A percentile compares a stretch with the other conserved stretches of the same genome.
Conservation (phyloP, 2,113 vertebrate genomes). For the Cryptomyrus ogoouensis region DNA sequence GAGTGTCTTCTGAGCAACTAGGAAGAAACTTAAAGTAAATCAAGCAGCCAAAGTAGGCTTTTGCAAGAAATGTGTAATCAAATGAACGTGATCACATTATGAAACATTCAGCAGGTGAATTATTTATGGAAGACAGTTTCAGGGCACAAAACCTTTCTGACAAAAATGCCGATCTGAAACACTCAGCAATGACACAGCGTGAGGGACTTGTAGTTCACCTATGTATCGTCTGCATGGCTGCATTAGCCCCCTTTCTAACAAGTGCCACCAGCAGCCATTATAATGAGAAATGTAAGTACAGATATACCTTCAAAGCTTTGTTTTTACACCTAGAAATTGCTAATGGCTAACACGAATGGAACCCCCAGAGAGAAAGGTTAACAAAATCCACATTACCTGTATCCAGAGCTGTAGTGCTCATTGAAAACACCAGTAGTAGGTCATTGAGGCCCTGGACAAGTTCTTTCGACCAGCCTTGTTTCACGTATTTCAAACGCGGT, state of each 20-base stretch:
- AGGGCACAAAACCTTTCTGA: not conserved
- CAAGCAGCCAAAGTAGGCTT: not conserved
- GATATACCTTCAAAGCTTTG: not conserved
- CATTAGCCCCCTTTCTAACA: not conserved
- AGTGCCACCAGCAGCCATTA: not conserved
- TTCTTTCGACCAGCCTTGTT: not conserved
- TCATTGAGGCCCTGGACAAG: not conserved
- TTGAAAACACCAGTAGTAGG: not conserved
- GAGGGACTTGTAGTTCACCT: not conserved
- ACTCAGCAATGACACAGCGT: not conserved
- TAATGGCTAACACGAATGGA: not conserved
- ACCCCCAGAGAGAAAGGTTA: not conserved
- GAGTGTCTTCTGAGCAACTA: not conserved
- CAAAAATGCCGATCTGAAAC: not conserved
- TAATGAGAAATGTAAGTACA: not conserved
- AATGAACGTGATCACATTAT: not conserved
- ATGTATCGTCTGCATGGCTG: not conserved
- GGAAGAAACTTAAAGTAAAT: not conserved
- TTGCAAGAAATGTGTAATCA: not conserved
- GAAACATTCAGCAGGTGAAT: not conserved
- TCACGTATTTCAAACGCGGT: not conserved
- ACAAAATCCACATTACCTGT: not conserved
- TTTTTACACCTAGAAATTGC: constrained; percentile 9
- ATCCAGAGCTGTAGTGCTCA: not conserved
- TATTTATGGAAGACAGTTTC: not conserved